Evolutionary conservation across 1,140 invertebrate species (phyloP).

Genomic region (Carposina sasakii): DNA sequence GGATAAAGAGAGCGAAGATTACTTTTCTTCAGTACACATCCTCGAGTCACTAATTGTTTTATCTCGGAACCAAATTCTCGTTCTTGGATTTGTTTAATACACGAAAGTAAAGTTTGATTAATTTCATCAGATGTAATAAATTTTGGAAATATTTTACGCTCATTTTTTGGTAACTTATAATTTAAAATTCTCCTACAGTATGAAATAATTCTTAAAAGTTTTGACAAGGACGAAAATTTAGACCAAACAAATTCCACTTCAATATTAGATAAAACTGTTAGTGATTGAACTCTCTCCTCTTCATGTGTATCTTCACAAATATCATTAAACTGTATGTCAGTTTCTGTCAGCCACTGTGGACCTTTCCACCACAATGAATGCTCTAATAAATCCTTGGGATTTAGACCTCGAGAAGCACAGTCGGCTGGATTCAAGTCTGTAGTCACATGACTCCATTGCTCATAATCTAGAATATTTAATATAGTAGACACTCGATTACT

Average conservation of each 20-base stretch:
- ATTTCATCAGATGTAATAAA: conserved; percentile 3
- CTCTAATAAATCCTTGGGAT: conserved; percentile 10
- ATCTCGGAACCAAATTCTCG: conserved; percentile 1
- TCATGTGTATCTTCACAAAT: conserved; percentile 17
- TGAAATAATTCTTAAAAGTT: conserved; percentile 22
- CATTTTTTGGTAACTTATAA: conserved; percentile 12
- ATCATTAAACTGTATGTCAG: not conserved
- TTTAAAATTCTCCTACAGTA: conserved; percentile 23
- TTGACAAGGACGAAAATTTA: conserved; percentile 26
- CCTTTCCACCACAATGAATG: conserved; percentile 22
- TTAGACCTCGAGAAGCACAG: conserved; percentile 21
- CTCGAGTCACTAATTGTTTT: conserved; percentile 1
- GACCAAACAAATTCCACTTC: conserved; percentile 19
- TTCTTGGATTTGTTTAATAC: conserved; percentile 8
- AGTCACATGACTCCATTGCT: conserved; percentile 42
- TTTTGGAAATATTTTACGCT: conserved; percentile 6
- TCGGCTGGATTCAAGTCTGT: conserved; percentile 23
- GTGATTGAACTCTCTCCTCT: conserved; percentile 19
- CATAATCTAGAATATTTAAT: conserved; percentile 23
- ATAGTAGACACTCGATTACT: conserved; percentile 54
- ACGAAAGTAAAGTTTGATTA: conserved; percentile 5
- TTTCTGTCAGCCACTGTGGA: conserved; percentile 14
- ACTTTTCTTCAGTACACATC: conserved; percentile 5
- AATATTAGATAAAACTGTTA: conserved; percentile 3
- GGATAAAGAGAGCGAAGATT: conserved; percentile 6